A percentile compares a stretch with the other conserved stretches of the same genome.
These are phyloP conservation scores for Orbicella faveolata DNA, from an alignment of 64 coral and sea anemone species.

Conservation along the genomic window DNA sequence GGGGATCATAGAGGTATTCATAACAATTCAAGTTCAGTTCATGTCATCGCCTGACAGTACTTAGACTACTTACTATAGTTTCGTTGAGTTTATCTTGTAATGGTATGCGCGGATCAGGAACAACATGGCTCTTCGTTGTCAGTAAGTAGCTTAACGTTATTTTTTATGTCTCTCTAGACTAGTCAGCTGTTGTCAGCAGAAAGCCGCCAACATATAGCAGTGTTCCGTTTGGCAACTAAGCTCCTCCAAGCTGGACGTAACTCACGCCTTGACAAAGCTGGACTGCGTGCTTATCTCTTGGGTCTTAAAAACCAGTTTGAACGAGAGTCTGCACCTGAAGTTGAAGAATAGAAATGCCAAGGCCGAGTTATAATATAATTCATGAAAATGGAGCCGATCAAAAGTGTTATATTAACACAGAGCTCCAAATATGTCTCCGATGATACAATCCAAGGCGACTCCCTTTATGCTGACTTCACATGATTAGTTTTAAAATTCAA, in stretches of 20 bases:
- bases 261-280: slow-evolving; percentile 82
- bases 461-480: too few species aligned
- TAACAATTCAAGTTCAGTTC: too few species aligned
- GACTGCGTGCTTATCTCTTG: slow-evolving; percentile 69
- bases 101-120: not conserved
- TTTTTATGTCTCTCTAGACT: slow-evolving; percentile 18
- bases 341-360: slow-evolving; percentile 13
- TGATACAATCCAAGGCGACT: too few species aligned
- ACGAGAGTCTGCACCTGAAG: slow-evolving; percentile 43
- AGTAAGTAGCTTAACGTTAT: not conserved
- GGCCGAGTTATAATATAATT: not conserved
- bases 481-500: too few species aligned
- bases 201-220: slow-evolving; percentile 66
- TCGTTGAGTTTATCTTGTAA: too few species aligned
- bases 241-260: slow-evolving; percentile 89
- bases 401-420: too few species aligned
- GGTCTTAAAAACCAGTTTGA: slow-evolving; percentile 79
- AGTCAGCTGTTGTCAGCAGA: slow-evolving; percentile 70
- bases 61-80: too few species aligned
- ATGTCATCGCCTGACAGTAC: too few species aligned
- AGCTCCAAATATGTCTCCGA: too few species aligned
- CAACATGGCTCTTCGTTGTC: not conserved
- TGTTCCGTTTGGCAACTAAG: slow-evolving; percentile 83
- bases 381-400: too few species aligned
- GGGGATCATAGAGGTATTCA: too few species aligned